These are phyloP conservation scores for Brachyhypopomus occidentalis DNA, from an alignment of 2,113 vertebrate genomes.

Conservation along the genomic window DNA sequence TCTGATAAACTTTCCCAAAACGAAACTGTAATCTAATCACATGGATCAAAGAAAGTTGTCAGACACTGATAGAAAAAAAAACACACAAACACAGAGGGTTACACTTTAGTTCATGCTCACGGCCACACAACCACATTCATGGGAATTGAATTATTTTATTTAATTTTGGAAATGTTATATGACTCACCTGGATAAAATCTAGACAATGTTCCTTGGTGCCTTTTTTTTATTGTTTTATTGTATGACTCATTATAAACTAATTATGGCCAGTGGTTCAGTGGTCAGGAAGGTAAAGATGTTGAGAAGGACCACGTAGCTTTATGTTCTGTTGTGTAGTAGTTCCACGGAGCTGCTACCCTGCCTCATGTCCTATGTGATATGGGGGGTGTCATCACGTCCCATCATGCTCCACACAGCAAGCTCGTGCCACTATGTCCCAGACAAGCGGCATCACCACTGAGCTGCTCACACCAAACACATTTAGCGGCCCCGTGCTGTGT, in stretches of 20 bases:
- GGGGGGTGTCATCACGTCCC: not conserved
- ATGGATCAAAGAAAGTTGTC: conserved; percentile 25
- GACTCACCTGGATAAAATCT: not conserved
- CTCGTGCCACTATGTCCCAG: not conserved
- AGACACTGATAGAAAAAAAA: not conserved
- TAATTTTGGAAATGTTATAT: not conserved
- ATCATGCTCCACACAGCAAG: not conserved
- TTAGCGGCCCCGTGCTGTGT: not conserved
- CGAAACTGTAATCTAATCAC: conserved; percentile 15
- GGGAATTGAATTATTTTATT: not conserved
- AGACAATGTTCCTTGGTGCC: not conserved
- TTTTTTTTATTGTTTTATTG: not conserved
- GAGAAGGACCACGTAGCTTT: not conserved
- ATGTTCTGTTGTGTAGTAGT: not conserved
- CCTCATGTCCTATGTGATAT: not conserved
- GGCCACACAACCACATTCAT: not conserved
- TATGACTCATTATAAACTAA: not conserved
- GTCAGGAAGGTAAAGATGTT: not conserved
- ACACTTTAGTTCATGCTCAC: not conserved
- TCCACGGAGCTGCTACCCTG: not conserved
- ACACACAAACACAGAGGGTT: not conserved
- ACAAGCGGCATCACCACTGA: not conserved
- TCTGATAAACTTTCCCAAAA: conserved; percentile 49
- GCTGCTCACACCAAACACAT: not conserved
- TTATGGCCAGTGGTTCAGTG: not conserved